phyloP scores from a whole-genome alignment of 2,797 vertebrate genomes.

The Sebastes vulpes region DNA sequence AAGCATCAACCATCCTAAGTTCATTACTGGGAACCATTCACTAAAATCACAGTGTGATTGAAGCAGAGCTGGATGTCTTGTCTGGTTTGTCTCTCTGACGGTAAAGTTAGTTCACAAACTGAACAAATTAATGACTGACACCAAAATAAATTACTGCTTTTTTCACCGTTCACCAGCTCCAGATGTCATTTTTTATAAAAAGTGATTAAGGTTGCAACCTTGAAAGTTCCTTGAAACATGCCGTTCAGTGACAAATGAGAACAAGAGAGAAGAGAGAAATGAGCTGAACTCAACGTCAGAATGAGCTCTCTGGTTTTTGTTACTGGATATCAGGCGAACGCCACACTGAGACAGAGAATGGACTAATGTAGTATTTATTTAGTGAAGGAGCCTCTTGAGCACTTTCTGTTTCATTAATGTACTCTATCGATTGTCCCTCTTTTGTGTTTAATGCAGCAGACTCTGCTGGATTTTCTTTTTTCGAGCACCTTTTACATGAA shows the following conservation, averaged over 20 bases:
- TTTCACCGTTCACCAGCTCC: not conserved
- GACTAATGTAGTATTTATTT: constrained; percentile 45
- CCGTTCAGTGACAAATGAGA: not conserved
- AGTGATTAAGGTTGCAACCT: not conserved
- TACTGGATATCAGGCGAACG: constrained; percentile 11
- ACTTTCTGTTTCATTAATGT: constrained; percentile 45
- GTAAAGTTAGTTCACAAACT: not conserved
- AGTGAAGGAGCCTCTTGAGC: constrained; percentile 43
- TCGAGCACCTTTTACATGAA: not conserved
- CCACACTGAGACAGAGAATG: constrained; percentile 4
- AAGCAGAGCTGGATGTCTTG: no score
- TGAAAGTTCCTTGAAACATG: not conserved
- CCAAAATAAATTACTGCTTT: not conserved
- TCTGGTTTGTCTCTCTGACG: not conserved
- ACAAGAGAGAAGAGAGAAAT: not conserved
- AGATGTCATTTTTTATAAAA: not conserved
- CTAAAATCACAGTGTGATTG: no score
- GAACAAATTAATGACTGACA: not conserved
- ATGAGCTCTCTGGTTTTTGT: constrained; percentile 6
- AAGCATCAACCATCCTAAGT: not conserved
- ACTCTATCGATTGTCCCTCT: constrained; percentile 33
- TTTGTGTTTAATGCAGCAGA: constrained; percentile 6
- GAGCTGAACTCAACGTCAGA: not conserved
- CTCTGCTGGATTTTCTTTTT: not conserved
- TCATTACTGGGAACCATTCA: no score